Evolutionary conservation across 30 jellyfish, hydroid and myxozoan genomes (phyloP).

Genomic region (Catostylus mosaicus): DNA sequence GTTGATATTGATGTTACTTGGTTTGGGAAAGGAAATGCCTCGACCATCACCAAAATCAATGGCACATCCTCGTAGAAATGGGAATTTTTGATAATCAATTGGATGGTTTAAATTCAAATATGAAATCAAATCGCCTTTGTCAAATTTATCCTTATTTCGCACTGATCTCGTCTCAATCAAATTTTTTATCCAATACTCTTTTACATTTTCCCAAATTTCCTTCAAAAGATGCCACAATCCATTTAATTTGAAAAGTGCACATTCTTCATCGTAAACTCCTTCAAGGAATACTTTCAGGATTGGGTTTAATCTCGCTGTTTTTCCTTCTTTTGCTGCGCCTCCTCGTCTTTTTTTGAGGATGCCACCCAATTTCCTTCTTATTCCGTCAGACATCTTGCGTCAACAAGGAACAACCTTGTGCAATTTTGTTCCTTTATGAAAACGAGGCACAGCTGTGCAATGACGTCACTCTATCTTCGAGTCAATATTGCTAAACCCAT

Average conservation of each 20-base stretch:
- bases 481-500: too few relatives aligned
- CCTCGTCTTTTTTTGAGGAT: too few relatives aligned
- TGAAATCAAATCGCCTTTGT: neutral
- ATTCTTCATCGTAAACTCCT: conserved; percentile 70
- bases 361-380: too few relatives aligned
- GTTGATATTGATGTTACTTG: conserved; percentile 58
- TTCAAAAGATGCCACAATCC: conserved; percentile 71
- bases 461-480: too few relatives aligned
- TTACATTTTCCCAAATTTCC: conserved; percentile 51
- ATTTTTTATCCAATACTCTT: conserved; percentile 37
- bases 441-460: too few relatives aligned
- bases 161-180: neutral
- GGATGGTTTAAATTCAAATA: conserved; percentile 14
- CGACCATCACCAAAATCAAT: neutral
- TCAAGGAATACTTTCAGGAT: conserved; percentile 47
- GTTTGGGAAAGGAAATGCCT: conserved; percentile 45
- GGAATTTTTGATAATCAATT: neutral
- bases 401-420: too few relatives aligned
- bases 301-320: conserved; percentile 63
- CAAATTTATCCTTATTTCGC: neutral
- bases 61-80: conserved; percentile 11
- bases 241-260: conserved; percentile 31
- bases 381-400: too few relatives aligned
- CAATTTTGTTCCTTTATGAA: too few relatives aligned
- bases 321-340: too few relatives aligned